Evolutionary conservation across 2,888 invertebrate genomes (phyloP), one percentile per base, ranked within the genome.

Genomic region (Cactoblastis cactorum): DNA sequence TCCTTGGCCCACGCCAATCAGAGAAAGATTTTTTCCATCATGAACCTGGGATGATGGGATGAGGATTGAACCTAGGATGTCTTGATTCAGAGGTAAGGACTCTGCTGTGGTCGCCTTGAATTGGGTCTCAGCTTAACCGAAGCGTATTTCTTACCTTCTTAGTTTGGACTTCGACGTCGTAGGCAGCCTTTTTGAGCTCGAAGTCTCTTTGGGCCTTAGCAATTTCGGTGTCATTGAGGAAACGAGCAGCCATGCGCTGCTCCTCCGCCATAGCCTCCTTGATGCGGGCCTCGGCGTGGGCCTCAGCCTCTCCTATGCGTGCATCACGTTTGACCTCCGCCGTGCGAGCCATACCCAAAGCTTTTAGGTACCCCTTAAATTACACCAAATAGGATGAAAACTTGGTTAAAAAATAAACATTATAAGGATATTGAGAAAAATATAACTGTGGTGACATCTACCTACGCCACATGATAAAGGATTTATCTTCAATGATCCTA

Each of bases 191-290:
- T 79, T 99, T 98, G 57, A 98, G 87, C 83, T 98, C 98, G 78
- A 98, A 99, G 83, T 99, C 98, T 57, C 98, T 91, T 76, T 97
- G 96, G 0, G 98, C 97, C 81, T 98, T 98, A 0, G 98, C 98
- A 53, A 99, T 98, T 82, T 98, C 98, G 0, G 98, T 97, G 76
- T 99, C 98, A 85, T 99, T 99, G 14, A 96, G 87, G 79, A 97
- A 97, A 55, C 97, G 93, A 0, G 98, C 92, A 0, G 98, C 97
- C 97, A 98, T 97, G 45, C 98, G 92, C 77, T 98, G 97, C 80
- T 98, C 98, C 77, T 98, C 98, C 0, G 98, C 98, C 73, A 97
- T 95, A 0, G 98, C 98, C 83, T 98, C 98, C 73, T 96, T 96
- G 65, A 97, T 97, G 69, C 93, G 94, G 0, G 98, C 96, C 74